Conservation (phyloP, 2,797 vertebrate genomes). For the Dicrostonyx torquatus region DNA sequence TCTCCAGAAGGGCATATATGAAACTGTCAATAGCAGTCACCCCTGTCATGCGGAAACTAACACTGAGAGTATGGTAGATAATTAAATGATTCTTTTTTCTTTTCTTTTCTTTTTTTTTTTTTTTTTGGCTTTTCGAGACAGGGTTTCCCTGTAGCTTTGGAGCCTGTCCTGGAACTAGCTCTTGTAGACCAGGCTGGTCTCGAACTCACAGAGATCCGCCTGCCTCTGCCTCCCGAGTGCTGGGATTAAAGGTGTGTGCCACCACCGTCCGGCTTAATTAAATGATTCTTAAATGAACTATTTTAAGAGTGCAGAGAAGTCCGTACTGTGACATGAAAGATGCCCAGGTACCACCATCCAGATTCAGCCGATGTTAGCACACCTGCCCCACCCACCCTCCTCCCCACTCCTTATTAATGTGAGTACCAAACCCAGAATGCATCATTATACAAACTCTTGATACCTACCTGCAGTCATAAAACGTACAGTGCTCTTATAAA, state of each 20-base stretch:
- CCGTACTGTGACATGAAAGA: slow-evolving; percentile 56
- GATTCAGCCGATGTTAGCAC: slow-evolving; percentile 47
- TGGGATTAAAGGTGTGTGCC: no score
- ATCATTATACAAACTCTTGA: background rate
- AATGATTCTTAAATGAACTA: slow-evolving; percentile 24
- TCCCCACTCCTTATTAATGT: background rate
- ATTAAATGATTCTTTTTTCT: background rate
- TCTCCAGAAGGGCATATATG: background rate
- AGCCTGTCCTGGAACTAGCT: no score
- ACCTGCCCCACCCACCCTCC: background rate
- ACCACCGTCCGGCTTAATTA: no score
- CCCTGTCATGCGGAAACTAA: background rate
- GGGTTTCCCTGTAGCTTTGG: no score
- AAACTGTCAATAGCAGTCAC: background rate
- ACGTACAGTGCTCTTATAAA: background rate
- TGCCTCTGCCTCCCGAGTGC: no score
- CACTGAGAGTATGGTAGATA: background rate
- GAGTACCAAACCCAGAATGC: background rate
- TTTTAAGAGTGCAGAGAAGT: slow-evolving; percentile 13
- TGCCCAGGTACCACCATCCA: slow-evolving; percentile 16
- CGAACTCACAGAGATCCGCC: no score
- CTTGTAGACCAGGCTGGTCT: no score
- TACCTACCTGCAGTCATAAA: background rate
- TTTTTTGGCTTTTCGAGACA: no score
- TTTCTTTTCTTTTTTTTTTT: no score